phyloP scores from a whole-genome alignment of 2,797 vertebrate species.

The Orestias chungarensis region DNA sequence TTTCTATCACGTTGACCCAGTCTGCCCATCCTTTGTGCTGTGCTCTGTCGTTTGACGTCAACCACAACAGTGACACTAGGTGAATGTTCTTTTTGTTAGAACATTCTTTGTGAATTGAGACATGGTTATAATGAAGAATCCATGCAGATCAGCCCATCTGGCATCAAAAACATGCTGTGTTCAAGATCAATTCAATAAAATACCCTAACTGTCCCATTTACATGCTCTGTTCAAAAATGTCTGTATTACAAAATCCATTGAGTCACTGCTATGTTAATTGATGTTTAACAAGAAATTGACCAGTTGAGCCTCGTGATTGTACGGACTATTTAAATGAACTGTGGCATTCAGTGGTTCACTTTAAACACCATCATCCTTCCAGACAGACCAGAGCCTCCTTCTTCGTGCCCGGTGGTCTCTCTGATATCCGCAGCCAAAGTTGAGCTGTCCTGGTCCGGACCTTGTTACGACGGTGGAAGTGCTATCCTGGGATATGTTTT shows the following conservation, averaged over 20 bases:
- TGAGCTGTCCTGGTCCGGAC: conserved; percentile 85
- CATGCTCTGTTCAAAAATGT: neutral
- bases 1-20: neutral
- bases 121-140: neutral
- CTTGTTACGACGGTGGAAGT: conserved; percentile 84
- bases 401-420: conserved; percentile 76
- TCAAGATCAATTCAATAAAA: neutral
- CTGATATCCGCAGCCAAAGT: conserved; percentile 62
- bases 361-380: conserved; percentile 11
- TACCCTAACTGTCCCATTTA: neutral
- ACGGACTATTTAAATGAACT: neutral
- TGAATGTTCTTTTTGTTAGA: neutral
- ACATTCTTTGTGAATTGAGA: neutral
- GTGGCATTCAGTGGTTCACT: neutral
- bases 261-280: neutral
- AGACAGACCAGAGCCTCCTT: conserved; percentile 82
- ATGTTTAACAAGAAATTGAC: neutral
- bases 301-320: neutral
- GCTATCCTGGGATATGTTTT: conserved; percentile 80
- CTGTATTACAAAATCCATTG: neutral
- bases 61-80: no score
- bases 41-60: no score
- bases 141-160: neutral
- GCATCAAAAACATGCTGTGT: neutral
- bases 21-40: no score